These are phyloP conservation scores for Phenganax stokvisi DNA, from an alignment of 92 coral and sea anemone species.

Conservation along the genomic window DNA sequence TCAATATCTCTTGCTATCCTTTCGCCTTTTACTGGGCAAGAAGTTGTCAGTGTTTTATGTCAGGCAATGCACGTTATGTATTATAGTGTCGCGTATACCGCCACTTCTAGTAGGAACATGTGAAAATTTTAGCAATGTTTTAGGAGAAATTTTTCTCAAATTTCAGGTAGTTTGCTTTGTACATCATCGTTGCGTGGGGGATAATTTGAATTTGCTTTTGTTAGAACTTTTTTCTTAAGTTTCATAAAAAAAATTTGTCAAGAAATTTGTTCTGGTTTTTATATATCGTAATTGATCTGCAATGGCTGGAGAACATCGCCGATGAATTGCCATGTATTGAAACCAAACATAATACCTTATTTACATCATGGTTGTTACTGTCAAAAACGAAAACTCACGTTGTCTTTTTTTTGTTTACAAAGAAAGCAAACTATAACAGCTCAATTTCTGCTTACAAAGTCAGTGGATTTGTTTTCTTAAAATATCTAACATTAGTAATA, in stretches of 20 bases:
- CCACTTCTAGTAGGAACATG: too few species aligned
- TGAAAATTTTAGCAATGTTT: not conserved
- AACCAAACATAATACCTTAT: too few species aligned
- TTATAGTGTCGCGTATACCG: not conserved
- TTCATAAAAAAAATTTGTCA: not conserved
- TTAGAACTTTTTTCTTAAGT: not conserved
- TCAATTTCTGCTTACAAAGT: not conserved
- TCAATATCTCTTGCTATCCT: not conserved
- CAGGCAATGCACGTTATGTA: conserved; percentile 12
- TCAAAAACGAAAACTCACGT: too few species aligned
- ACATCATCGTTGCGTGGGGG: conserved; percentile 32
- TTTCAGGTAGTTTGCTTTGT: not conserved
- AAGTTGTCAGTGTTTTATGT: not conserved
- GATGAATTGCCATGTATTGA: too few species aligned
- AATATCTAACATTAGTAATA: not conserved
- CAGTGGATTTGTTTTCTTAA: not conserved
- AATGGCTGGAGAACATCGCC: too few species aligned
- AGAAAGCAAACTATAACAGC: too few species aligned
- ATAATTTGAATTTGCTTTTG: conserved; percentile 9
- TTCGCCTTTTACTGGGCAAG: not conserved
- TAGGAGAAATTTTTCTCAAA: conserved; percentile 19
- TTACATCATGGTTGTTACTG: too few species aligned
- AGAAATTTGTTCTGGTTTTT: not conserved
- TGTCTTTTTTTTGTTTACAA: too few species aligned
- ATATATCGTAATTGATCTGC: not conserved